Percentiles rank a stretch among this genome's conserved stretches.
Evolutionary conservation across 37 sponge, comb jelly and placozoan genomes (phyloP).

Genomic region (Lycopodina hypogea): DNA sequence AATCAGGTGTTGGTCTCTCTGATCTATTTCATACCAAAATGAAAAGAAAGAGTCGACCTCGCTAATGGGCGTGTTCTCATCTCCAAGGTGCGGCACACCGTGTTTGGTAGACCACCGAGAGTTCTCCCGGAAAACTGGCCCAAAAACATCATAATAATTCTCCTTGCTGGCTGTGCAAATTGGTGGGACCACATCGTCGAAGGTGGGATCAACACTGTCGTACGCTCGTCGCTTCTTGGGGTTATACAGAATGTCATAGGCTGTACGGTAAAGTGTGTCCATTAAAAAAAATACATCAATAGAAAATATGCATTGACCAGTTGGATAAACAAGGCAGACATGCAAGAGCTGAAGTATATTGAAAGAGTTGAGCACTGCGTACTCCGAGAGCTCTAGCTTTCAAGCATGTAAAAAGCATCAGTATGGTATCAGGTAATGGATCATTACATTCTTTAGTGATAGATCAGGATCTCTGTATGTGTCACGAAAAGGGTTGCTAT

Average conservation of each 20-base stretch:
- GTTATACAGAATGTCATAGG: constrained; percentile 21
- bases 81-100: constrained; percentile 85
- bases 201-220: constrained; percentile 92
- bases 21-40: constrained; percentile 94
- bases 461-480: no score
- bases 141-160: constrained; percentile 81
- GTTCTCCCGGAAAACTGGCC: constrained; percentile 77
- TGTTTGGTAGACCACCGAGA: constrained; percentile 78
- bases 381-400: no score
- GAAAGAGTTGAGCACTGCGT: no score
- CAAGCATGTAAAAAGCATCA: no score
- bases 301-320: not conserved
- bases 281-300: not conserved
- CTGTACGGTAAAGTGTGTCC: not conserved
- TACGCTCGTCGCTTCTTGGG: constrained; percentile 67
- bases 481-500: no score
- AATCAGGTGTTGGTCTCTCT: no score
- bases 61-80: constrained; percentile 37
- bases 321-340: not conserved
- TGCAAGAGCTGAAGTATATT: no score
- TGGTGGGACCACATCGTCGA: constrained; percentile 78
- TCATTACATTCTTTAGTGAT: no score
- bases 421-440: no score
- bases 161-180: constrained; percentile 52
- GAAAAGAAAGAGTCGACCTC: constrained; percentile 85